Evolutionary conservation across 1,140 invertebrate species (phyloP).

Genomic region (Ceratitis capitata): DNA sequence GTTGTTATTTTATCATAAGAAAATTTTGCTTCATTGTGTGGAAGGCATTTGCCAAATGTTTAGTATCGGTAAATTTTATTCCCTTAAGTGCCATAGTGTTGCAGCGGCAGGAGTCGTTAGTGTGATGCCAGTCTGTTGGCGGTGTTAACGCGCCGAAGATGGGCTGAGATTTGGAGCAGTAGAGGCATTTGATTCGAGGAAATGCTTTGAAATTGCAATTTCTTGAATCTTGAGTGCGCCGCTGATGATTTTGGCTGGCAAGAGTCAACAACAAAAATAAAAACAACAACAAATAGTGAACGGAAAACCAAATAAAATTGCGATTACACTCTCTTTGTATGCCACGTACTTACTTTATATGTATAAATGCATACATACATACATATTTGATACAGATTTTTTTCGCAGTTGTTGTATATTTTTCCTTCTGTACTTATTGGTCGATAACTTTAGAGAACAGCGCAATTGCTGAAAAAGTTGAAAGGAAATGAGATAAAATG

Average conservation of each 20-base stretch:
- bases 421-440: not conserved
- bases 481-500: conserved; percentile 6
- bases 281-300: not conserved
- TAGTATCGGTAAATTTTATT: not conserved
- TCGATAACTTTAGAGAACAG: not conserved
- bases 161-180: not conserved
- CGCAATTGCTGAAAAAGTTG: not conserved
- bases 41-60: conserved; percentile 31
- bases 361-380: not conserved
- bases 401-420: not conserved
- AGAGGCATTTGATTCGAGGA: not conserved
- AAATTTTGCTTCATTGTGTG: not conserved
- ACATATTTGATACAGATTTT: not conserved
- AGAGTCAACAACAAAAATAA: not conserved
- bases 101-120: conserved; percentile 12
- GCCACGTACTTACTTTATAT: not conserved
- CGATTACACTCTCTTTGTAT: not conserved
- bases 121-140: not conserved
- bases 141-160: not conserved
- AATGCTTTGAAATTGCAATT: not conserved
- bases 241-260: conserved; percentile 3
- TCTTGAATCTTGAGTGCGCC: not conserved
- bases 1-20: not conserved
- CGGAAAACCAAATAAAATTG: conserved; percentile 12
- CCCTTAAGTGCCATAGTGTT: not conserved